Conservation (phyloP, 2,888 invertebrate species). For the Drosophila merina region DNA sequence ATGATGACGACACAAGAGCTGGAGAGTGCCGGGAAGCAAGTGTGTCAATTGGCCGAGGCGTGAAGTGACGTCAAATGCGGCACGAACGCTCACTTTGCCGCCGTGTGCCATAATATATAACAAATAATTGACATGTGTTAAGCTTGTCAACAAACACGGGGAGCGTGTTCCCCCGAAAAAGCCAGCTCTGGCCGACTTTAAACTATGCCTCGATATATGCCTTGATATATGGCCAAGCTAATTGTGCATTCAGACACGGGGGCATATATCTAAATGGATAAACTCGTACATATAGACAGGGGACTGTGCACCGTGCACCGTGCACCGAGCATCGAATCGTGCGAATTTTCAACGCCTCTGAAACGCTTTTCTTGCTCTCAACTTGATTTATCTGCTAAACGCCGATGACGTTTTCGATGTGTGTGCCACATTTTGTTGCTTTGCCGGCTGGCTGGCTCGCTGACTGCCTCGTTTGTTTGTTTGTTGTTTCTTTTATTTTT, state of each 20-base stretch:
- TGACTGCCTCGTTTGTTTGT: constrained; percentile 28
- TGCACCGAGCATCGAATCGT: constrained; percentile 49
- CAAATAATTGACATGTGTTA: constrained; percentile 73
- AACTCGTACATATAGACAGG: constrained; percentile 13
- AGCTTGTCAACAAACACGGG: constrained; percentile 68
- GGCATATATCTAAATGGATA: constrained; percentile 28
- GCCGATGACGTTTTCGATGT: constrained; percentile 52
- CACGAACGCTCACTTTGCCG: constrained; percentile 42
- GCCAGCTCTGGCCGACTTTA: constrained; percentile 34
- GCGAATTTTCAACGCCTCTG: constrained; percentile 64
- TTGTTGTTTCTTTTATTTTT: constrained; percentile 10
- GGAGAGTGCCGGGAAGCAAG: constrained; percentile 24
- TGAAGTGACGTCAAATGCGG: constrained; percentile 59
- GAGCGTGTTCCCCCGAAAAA: constrained; percentile 37
- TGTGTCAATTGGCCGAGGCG: constrained; percentile 60
- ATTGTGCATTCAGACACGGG: constrained; percentile 56
- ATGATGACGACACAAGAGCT: constrained; percentile 51
- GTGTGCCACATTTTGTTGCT: constrained; percentile 47
- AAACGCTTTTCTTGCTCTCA: constrained; percentile 66
- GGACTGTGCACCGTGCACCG: constrained; percentile 1
- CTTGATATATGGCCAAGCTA: constrained; percentile 64
- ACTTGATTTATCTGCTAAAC: constrained; percentile 68
- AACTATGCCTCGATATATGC: constrained; percentile 41
- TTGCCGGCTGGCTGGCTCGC: constrained; percentile 3
- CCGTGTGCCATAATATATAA: constrained; percentile 64